Evolutionary conservation across 1,140 invertebrate genomes (phyloP), one percentile per base, ranked within the genome.

Genomic region (Cotesia chilonis): DNA sequence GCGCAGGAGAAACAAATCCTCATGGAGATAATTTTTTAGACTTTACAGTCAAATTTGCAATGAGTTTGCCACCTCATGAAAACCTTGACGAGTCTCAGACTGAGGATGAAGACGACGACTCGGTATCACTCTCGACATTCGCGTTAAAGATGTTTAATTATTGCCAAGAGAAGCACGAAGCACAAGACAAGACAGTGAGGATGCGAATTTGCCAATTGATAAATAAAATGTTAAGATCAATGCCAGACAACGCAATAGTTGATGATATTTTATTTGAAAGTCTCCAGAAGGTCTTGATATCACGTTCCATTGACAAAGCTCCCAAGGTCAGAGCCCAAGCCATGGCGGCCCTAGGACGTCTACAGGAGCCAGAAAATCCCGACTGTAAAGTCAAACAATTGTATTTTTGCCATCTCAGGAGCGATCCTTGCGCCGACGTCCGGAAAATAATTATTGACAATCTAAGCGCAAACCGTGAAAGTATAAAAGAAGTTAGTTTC

Each of bases 361-460:
- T 96, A 3, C 95, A 96, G 84, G 92, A 94, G 77, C 95, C 95
- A 0, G 86, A 88, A 35, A 90, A 94, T 78, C 89, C 90, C 12
- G 87, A 92, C 64, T 96, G 95, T 85, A 90, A 90, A 10, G 91
- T 96, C 0, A 92, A 95, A 4, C 89, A 91, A 80, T 91, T 93
- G 0, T 96, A 93, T 79, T 82, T 92, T n/a, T 94, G 91, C 81
- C 92, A 95, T 73, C 87, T 96, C 80, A 87, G 88, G 20, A 90
- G 89, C 76, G 95, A 96, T 85, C 92, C 93, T 1, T 93, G 91
- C 78, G 84, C 90, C 70, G 91, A 91, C 67, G 87, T 89, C 20
- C 79, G 88, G 28, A 82, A 78, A 76, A 84, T 84, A 4, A 82
- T 85, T 5, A 73, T 88, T 4, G 63, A 75, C 17, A 78, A 75